A percentile compares a stretch with the other conserved stretches of the same genome.
phyloP scores from a whole-genome alignment of 2,888 invertebrate species.

The Melanophora roralis region DNA sequence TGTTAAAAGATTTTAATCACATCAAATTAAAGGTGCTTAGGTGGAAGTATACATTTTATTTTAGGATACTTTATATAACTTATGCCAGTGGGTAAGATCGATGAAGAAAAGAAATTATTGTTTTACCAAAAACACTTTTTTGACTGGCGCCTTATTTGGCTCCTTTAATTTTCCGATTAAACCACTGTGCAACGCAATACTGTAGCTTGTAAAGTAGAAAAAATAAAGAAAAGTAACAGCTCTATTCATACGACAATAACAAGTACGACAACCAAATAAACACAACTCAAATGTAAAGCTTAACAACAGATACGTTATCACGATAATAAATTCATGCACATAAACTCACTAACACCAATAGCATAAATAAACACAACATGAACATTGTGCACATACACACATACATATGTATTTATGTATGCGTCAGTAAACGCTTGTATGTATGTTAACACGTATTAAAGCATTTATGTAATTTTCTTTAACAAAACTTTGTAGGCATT shows the following conservation, averaged over 20 bases:
- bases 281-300: slow-evolving; percentile 55
- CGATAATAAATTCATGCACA: slow-evolving; percentile 55
- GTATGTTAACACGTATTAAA: no score
- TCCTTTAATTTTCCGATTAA: background rate
- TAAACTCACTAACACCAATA: slow-evolving; percentile 15
- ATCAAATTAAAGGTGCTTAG: no score
- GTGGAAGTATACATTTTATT: no score
- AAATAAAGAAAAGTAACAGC: background rate
- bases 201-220: background rate
- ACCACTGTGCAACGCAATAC: slow-evolving; percentile 11
- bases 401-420: background rate
- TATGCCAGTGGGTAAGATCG: no score
- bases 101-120: no score
- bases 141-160: no score
- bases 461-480: background rate
- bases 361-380: background rate
- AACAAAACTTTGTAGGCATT: slow-evolving; percentile 43
- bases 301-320: slow-evolving; percentile 60
- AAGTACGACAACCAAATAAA: slow-evolving; percentile 50
- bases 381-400: background rate
- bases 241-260: slow-evolving; percentile 3
- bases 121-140: no score
- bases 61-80: no score
- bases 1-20: no score
- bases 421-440: no score